A percentile compares a stretch with the other conserved stretches of the same genome.
phyloP scores from a whole-genome alignment of 2,888 invertebrate species.

The Linnaemya tessellans region DNA sequence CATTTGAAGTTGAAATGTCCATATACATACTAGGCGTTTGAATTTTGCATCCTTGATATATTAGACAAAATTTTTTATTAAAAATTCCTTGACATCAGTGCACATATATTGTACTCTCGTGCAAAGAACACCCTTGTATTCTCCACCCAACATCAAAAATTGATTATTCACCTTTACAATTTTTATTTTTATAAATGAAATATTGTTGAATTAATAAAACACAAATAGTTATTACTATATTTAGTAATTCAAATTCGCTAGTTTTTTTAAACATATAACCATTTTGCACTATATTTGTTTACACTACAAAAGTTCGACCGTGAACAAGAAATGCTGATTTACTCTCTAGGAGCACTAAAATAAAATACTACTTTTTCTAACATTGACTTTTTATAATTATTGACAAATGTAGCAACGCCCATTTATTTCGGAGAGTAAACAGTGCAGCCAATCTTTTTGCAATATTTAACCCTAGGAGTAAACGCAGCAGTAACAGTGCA shows the following conservation, averaged over 20 bases:
- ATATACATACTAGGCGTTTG: neutral
- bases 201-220: constrained; percentile 29
- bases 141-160: constrained; percentile 64
- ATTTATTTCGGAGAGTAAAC: neutral
- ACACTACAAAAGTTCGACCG: constrained; percentile 64
- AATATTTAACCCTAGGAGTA: too few relatives aligned
- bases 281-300: constrained; percentile 66
- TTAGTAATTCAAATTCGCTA: constrained; percentile 16
- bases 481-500: too few relatives aligned
- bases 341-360: constrained; percentile 50
- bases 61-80: constrained; percentile 12
- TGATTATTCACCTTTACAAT: constrained; percentile 66
- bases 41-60: neutral
- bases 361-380: constrained; percentile 57
- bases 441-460: neutral
- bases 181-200: constrained; percentile 21
- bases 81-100: constrained; percentile 64
- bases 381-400: neutral
- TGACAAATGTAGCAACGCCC: constrained; percentile 14
- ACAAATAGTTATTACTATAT: constrained; percentile 25
- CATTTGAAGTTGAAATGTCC: neutral
- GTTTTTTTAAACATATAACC: constrained; percentile 37
- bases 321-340: constrained; percentile 59
- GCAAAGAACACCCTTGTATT: constrained; percentile 27
- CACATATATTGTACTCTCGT: constrained; percentile 36